A percentile compares a stretch with the other conserved stretches of the same genome.
Conservation (phyloP, 2,797 vertebrate species). For the Paratrypauchen microcephalus region DNA sequence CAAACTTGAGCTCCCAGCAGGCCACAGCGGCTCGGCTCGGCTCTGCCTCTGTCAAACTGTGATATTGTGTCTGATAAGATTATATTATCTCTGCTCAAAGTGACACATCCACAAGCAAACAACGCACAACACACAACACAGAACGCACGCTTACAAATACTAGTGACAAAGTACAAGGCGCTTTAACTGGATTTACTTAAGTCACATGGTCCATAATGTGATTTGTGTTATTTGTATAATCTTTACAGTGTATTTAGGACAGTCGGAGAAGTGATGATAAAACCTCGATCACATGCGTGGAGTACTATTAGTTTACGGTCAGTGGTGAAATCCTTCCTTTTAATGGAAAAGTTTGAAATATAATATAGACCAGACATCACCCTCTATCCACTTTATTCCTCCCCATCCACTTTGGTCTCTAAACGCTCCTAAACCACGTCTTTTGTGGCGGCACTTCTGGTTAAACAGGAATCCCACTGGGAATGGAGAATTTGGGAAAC, state of each 20-base stretch:
- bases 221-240: neutral
- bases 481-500: too few species aligned
- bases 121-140: neutral
- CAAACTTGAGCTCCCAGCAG: conserved; percentile 18
- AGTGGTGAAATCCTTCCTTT: neutral
- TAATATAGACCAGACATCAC: neutral
- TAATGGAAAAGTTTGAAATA: neutral
- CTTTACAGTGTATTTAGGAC: neutral
- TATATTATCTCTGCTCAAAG: conserved; percentile 9
- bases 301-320: too few species aligned
- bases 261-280: neutral
- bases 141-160: neutral
- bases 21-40: conserved; percentile 32
- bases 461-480: too few species aligned
- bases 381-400: too few species aligned
- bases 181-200: conserved; percentile 1
- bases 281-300: neutral
- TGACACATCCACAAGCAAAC: conserved; percentile 4
- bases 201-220: neutral
- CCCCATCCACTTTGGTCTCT: too few species aligned
- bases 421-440: too few species aligned
- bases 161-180: neutral
- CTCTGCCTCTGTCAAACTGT: conserved; percentile 13
- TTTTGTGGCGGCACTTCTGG: too few species aligned
- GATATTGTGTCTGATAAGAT: conserved; percentile 5